Evolutionary conservation across 2,113 vertebrate genomes (phyloP).

Genomic region (Malurus elegans): DNA sequence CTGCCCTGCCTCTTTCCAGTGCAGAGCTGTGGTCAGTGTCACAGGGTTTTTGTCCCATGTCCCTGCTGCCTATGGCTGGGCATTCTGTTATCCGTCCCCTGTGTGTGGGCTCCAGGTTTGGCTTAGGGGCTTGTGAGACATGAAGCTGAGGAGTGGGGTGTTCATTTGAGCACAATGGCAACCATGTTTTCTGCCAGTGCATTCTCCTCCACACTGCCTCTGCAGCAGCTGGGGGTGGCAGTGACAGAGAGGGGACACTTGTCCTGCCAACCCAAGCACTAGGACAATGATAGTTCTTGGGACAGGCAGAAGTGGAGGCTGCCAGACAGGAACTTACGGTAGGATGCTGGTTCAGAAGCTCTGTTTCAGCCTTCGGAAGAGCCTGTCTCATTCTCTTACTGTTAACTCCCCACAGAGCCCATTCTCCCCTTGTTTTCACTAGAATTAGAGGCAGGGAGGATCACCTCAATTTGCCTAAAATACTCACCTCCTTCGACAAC

Average conservation of each 20-base stretch:
- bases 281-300: background rate
- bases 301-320: background rate
- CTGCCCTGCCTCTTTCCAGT: background rate
- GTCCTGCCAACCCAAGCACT: background rate
- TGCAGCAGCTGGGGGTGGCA: background rate
- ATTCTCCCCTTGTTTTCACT: background rate
- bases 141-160: fast-evolving
- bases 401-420: background rate
- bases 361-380: background rate
- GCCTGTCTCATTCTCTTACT: background rate
- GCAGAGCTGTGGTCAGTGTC: background rate
- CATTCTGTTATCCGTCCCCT: background rate
- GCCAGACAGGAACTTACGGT: background rate
- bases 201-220: background rate
- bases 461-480: background rate
- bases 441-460: background rate
- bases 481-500: background rate
- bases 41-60: background rate
- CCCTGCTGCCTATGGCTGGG: background rate
- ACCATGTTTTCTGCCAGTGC: fast-evolving
- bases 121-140: background rate
- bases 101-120: background rate
- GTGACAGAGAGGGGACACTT: background rate
- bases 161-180: background rate
- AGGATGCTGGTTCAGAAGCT: background rate